phyloP scores from a whole-genome alignment of 2,888 invertebrate species.

The Dorcus hopei region DNA sequence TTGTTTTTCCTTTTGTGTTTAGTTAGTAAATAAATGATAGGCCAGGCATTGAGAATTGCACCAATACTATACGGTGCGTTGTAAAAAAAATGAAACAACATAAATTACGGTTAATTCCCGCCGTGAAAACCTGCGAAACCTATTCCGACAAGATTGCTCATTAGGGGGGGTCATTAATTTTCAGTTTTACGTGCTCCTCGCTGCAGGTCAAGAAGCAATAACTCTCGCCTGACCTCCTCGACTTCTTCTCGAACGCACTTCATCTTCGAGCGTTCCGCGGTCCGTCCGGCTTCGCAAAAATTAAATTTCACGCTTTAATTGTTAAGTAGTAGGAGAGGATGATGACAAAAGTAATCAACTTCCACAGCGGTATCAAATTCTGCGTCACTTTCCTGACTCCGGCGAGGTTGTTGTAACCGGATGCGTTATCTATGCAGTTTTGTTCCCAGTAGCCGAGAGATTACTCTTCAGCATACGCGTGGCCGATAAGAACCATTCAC shows the following conservation, averaged over 20 bases:
- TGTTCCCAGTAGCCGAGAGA: slow-evolving; percentile 39
- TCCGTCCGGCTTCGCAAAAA: slow-evolving; percentile 1
- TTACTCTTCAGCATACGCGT: slow-evolving; percentile 34
- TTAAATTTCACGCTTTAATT: slow-evolving; percentile 5
- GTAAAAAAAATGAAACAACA: too few relatives aligned
- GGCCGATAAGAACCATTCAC: slow-evolving; percentile 22
- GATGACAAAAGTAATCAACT: slow-evolving; percentile 8
- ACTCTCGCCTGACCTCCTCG: neutral
- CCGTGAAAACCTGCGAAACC: too few relatives aligned
- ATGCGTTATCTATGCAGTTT: slow-evolving; percentile 45
- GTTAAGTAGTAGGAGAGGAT: slow-evolving; percentile 7
- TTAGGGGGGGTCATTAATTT: too few relatives aligned
- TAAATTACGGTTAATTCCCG: too few relatives aligned
- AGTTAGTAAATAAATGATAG: too few relatives aligned
- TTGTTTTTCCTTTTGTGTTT: too few relatives aligned
- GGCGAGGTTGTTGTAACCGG: slow-evolving; percentile 48
- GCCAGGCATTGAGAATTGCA: too few relatives aligned
- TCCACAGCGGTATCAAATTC: slow-evolving; percentile 16
- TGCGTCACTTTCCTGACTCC: slow-evolving; percentile 32
- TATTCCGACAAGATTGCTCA: too few relatives aligned
- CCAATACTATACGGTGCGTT: too few relatives aligned
- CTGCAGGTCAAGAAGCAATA: neutral
- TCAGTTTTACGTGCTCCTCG: too few relatives aligned
- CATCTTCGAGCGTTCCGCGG: neutral
- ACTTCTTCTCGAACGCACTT: neutral